A percentile compares a stretch with the other conserved stretches of the same genome.
phyloP scores from a whole-genome alignment of 2,113 vertebrate genomes.

The Chlamydotis undulata region DNA sequence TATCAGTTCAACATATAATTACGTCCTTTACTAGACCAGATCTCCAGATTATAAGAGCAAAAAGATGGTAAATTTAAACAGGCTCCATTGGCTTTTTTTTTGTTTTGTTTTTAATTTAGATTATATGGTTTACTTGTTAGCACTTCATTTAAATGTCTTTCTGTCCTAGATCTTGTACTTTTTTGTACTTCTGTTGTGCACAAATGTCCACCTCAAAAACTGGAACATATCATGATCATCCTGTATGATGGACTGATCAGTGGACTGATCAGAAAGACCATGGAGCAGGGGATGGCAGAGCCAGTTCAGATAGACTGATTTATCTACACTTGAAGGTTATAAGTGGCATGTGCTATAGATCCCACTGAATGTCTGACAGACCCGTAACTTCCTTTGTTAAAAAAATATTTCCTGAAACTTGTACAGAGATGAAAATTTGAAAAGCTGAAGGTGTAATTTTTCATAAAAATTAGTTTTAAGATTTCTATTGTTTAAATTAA shows the following conservation, averaged over 20 bases:
- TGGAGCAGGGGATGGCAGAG: not conserved
- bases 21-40: not conserved
- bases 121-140: not conserved
- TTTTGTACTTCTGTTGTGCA: not conserved
- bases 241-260: not conserved
- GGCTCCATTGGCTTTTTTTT: accelerated
- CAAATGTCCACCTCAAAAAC: not conserved
- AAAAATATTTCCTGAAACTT: not conserved
- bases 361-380: not conserved
- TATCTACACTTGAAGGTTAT: not conserved
- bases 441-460: not conserved
- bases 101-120: not conserved
- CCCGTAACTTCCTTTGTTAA: not conserved
- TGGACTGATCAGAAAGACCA: not conserved
- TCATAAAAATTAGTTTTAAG: not conserved
- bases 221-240: not conserved
- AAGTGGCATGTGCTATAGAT: not conserved
- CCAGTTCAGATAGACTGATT: not conserved
- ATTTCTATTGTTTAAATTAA: not conserved
- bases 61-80: not conserved
- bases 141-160: not conserved
- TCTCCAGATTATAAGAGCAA: not conserved
- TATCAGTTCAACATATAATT: not conserved
- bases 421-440: not conserved
- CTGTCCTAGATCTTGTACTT: not conserved